These are phyloP conservation scores for Plebejus anna DNA, from an alignment of 2,888 invertebrate species.

Conservation along the genomic window DNA sequence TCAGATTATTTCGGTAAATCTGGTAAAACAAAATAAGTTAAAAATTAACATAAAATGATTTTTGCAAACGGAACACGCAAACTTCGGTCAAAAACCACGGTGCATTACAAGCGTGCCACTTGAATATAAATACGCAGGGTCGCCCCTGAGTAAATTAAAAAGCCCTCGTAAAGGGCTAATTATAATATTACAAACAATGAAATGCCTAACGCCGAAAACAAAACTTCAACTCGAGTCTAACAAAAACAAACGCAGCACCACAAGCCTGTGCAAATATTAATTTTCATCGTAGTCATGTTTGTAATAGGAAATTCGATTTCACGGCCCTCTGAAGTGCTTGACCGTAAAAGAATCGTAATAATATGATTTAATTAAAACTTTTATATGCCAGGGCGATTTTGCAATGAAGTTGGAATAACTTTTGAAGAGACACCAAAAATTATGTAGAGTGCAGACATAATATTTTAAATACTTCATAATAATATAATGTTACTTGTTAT, in stretches of 20 bases:
- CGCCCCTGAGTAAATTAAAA: background rate
- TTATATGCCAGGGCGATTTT: background rate
- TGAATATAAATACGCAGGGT: background rate
- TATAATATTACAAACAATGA: slow-evolving; percentile 12
- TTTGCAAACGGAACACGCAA: background rate
- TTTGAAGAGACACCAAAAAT: background rate
- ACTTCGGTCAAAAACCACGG: background rate
- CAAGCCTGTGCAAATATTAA: slow-evolving; percentile 10
- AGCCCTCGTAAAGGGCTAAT: background rate
- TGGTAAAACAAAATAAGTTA: no score
- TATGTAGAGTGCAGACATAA: no score
- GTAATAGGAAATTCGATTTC: slow-evolving; percentile 18
- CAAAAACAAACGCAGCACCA: slow-evolving; percentile 8
- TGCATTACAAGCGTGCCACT: background rate
- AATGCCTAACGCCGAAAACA: slow-evolving; percentile 5
- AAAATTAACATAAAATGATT: no score
- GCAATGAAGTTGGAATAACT: background rate
- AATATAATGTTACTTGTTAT: no score
- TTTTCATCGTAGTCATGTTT: slow-evolving; percentile 1
- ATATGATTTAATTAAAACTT: slow-evolving; percentile 1
- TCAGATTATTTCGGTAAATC: no score
- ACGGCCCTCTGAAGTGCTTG: background rate
- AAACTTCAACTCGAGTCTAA: slow-evolving; percentile 8
- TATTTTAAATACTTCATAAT: no score
- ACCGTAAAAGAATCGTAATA: background rate